phyloP scores from a whole-genome alignment of 1,140 invertebrate genomes.

The Chymomyza costata region DNA sequence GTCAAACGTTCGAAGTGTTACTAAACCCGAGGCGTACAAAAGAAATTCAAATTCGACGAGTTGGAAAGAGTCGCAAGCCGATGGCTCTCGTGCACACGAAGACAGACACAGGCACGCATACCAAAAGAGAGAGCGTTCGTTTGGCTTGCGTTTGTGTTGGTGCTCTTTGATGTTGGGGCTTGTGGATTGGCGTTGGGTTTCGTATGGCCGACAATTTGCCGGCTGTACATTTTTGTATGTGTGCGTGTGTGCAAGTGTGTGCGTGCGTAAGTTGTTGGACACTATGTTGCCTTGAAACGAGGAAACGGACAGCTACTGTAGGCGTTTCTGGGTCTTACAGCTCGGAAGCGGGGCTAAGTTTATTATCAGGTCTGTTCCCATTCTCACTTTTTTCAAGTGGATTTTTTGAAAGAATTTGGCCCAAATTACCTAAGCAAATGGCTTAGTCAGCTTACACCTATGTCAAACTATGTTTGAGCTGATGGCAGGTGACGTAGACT shows the following conservation, averaged over 20 bases:
- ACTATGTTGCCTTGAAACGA: slow-evolving; percentile 70
- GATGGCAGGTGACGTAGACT: no score
- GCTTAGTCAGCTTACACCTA: no score
- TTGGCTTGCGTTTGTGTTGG: slow-evolving; percentile 16
- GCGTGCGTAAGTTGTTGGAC: slow-evolving; percentile 29
- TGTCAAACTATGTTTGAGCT: no score
- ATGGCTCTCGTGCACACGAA: slow-evolving; percentile 13
- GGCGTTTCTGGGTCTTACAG: neutral
- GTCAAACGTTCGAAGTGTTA: slow-evolving; percentile 75
- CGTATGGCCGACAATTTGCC: no score
- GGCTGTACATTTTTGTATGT: neutral
- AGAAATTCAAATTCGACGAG: slow-evolving; percentile 56
- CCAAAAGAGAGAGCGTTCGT: no score
- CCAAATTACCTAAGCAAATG: no score
- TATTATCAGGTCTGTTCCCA: slow-evolving; percentile 11
- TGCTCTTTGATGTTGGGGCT: slow-evolving; percentile 3
- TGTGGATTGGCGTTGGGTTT: no score
- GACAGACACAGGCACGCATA: slow-evolving; percentile 12
- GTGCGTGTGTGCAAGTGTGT: neutral
- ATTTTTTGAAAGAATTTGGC: no score
- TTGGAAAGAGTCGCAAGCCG: slow-evolving; percentile 3
- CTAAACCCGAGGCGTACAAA: slow-evolving; percentile 64
- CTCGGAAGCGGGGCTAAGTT: slow-evolving; percentile 14
- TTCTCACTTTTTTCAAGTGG: slow-evolving; percentile 28
- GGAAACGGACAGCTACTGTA: no score